phyloP scores from a whole-genome alignment of 1,140 invertebrate species.

The Metopolophium dirhodum region DNA sequence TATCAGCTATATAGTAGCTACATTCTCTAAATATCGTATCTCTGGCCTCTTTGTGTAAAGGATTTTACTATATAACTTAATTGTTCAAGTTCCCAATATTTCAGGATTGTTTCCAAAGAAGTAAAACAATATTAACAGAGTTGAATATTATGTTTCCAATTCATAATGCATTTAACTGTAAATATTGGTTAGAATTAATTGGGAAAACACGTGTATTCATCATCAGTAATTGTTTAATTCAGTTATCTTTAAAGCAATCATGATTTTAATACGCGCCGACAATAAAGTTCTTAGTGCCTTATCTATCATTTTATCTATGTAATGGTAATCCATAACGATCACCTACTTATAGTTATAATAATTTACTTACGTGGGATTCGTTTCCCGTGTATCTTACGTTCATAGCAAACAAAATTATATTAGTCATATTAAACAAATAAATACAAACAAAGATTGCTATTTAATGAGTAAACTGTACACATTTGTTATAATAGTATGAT shows the following conservation, averaged over 20 bases:
- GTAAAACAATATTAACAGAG: not conserved
- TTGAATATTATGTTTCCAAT: not conserved
- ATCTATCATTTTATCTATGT: not conserved
- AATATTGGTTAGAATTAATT: not conserved
- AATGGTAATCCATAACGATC: not conserved
- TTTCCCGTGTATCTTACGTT: not conserved
- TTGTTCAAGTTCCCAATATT: not conserved
- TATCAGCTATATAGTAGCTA: not conserved
- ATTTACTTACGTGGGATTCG: not conserved
- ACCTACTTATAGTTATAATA: conserved; percentile 5
- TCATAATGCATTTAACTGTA: not conserved
- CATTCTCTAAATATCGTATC: not conserved
- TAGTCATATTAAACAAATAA: not conserved
- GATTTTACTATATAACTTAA: not conserved
- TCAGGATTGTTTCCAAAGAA: not conserved
- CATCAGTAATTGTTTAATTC: not conserved
- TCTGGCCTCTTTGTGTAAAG: not conserved
- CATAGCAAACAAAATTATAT: not conserved
- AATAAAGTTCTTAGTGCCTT: not conserved
- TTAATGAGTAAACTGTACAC: not conserved
- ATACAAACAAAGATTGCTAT: not conserved
- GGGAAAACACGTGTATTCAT: not conserved
- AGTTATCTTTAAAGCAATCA: not conserved
- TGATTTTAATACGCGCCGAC: not conserved
- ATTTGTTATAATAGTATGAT: not conserved